These are phyloP conservation scores for Trichomalopsis sarcophagae DNA, from an alignment of 1,140 invertebrate genomes.

Conservation along the genomic window DNA sequence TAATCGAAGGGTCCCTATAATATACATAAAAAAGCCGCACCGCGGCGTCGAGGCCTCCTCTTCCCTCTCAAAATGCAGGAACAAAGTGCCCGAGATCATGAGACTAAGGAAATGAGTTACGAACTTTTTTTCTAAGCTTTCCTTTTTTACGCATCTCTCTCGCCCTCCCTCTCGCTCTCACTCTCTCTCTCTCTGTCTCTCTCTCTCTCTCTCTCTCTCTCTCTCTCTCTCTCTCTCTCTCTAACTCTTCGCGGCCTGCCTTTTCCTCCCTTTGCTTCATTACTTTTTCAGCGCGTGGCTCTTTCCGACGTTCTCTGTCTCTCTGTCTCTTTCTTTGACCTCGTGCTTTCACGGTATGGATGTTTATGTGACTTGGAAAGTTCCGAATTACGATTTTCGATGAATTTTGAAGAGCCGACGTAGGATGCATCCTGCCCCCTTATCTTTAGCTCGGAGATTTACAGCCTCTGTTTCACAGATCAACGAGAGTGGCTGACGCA, in stretches of 20 bases:
- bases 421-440: not conserved
- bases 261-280: conserved; percentile 26
- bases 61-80: not conserved
- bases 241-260: not conserved
- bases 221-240: not conserved
- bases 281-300: conserved; percentile 41
- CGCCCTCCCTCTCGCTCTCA: not conserved
- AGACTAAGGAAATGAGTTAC: conserved; percentile 46
- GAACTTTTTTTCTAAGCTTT: conserved; percentile 33
- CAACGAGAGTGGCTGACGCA: not conserved
- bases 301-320: not conserved
- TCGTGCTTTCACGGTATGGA: not conserved
- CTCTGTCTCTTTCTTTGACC: not conserved
- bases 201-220: not conserved
- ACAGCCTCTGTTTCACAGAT: not conserved
- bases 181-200: too few species aligned
- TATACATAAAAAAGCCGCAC: not conserved
- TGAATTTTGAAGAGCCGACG: not conserved
- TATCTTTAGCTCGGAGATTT: not conserved
- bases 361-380: conserved; percentile 7
- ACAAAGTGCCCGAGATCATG: conserved; percentile 43
- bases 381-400: not conserved
- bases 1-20: conserved; percentile 37
- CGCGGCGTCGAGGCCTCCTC: not conserved
- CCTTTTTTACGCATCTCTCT: conserved; percentile 1